These are phyloP conservation scores for Ageneiosus marmoratus DNA, from an alignment of 2,113 vertebrate species.

Conservation along the genomic window DNA sequence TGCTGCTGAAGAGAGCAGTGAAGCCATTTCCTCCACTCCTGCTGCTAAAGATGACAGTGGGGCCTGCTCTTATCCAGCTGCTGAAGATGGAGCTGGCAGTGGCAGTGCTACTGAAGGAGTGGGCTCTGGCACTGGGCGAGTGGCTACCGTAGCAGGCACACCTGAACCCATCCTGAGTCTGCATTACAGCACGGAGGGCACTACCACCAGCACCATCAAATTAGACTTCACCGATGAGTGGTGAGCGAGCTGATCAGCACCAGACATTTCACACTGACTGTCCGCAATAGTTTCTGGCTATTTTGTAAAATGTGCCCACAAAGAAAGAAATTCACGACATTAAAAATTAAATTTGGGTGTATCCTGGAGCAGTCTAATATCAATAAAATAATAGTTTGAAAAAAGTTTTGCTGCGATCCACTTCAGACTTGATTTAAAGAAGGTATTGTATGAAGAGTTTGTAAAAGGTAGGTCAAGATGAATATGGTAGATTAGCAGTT, in stretches of 20 bases:
- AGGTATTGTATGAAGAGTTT: neutral
- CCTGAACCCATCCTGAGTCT: constrained; percentile 94
- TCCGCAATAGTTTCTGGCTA: neutral
- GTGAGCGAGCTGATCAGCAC: constrained; percentile 70
- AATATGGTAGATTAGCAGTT: neutral
- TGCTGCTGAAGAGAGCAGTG: constrained; percentile 12
- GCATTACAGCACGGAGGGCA: constrained; percentile 98
- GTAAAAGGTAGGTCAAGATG: neutral
- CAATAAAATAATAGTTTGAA: neutral
- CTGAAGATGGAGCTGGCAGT: constrained; percentile 21
- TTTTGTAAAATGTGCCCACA: neutral
- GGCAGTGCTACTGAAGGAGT: constrained; percentile 1
- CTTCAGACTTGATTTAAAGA: neutral
- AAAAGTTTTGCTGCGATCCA: neutral
- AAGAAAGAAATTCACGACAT: neutral
- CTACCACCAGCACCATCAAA: constrained; percentile 97
- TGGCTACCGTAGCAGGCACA: constrained; percentile 60
- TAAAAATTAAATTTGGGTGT: neutral
- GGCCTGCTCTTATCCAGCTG: neutral
- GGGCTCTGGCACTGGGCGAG: constrained; percentile 63
- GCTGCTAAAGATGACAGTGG: constrained; percentile 15
- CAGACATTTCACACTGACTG: neutral
- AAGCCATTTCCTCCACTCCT: neutral
- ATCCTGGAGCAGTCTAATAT: neutral
- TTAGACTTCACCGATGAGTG: constrained; percentile 98